Conservation (phyloP, 2,797 vertebrate species). For the Onychomys leucogaster region DNA sequence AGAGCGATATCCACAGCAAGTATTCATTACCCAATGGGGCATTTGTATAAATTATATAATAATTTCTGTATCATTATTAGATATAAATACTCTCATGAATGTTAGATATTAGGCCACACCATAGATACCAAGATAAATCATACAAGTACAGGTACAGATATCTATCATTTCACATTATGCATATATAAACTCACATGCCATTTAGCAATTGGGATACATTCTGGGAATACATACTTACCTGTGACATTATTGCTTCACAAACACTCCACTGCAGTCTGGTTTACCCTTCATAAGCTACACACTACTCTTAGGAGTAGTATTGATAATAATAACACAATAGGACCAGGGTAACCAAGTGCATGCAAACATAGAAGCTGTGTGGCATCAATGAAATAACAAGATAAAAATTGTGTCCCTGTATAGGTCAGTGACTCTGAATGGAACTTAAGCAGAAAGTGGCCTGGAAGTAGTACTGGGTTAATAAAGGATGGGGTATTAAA, state of each 20-base stretch:
- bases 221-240: not conserved
- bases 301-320: not conserved
- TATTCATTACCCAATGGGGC: not conserved
- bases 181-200: no score
- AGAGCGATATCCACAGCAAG: no score
- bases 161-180: not conserved
- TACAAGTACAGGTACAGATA: not conserved
- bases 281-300: not conserved
- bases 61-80: not conserved
- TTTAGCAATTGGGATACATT: not conserved
- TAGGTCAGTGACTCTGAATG: no score
- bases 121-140: no score
- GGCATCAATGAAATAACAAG: no score
- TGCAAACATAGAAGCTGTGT: not conserved
- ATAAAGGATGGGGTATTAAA: no score
- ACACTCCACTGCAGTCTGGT: no score
- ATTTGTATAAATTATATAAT: not conserved
- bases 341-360: no score
- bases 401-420: no score
- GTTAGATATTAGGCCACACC: not conserved
- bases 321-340: not conserved
- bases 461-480: not conserved
- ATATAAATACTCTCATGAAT: not conserved
- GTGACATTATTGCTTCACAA: not conserved
- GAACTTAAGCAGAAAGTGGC: not conserved